Evolutionary conservation across 2,888 invertebrate species (phyloP).

Genomic region (Diachrysia chrysitis): DNA sequence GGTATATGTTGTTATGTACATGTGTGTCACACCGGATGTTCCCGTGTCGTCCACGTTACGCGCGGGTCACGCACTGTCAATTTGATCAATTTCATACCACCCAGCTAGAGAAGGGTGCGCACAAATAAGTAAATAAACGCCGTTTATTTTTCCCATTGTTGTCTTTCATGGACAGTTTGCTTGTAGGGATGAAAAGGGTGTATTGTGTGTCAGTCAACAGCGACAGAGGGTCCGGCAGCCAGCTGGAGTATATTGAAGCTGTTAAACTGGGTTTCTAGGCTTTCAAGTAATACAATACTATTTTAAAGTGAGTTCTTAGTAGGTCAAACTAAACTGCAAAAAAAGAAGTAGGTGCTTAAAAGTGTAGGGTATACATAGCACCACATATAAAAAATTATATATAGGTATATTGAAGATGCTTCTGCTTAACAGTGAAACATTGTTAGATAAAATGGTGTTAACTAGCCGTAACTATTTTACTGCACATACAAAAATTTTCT

Average conservation of each 20-base stretch:
- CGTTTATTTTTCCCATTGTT: constrained; percentile 38
- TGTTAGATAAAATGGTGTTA: too few species aligned
- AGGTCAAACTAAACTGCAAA: constrained; percentile 9
- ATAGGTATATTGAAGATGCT: too few species aligned
- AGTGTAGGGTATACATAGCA: too few species aligned
- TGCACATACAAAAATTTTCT: too few species aligned
- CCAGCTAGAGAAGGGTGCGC: constrained; percentile 47
- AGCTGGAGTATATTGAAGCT: not conserved
- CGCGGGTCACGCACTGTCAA: constrained; percentile 58
- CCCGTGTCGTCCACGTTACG: constrained; percentile 23
- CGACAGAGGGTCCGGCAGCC: constrained; percentile 1
- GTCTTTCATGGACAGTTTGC: constrained; percentile 16
- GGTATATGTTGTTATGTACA: not conserved
- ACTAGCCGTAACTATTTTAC: too few species aligned
- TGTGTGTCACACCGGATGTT: constrained; percentile 48
- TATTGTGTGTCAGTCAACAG: constrained; percentile 33
- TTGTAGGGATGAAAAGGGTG: constrained; percentile 25
- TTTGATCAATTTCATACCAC: constrained; percentile 56
- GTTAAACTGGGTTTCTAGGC: constrained; percentile 2
- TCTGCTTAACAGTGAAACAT: too few species aligned
- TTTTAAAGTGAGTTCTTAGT: not conserved
- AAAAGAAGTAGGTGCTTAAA: too few species aligned
- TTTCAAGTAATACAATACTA: not conserved
- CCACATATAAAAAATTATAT: too few species aligned
- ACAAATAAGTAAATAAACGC: constrained; percentile 17